These are phyloP conservation scores for Lycophotia porphyrea DNA, from an alignment of 2,888 invertebrate species.

Conservation along the genomic window DNA sequence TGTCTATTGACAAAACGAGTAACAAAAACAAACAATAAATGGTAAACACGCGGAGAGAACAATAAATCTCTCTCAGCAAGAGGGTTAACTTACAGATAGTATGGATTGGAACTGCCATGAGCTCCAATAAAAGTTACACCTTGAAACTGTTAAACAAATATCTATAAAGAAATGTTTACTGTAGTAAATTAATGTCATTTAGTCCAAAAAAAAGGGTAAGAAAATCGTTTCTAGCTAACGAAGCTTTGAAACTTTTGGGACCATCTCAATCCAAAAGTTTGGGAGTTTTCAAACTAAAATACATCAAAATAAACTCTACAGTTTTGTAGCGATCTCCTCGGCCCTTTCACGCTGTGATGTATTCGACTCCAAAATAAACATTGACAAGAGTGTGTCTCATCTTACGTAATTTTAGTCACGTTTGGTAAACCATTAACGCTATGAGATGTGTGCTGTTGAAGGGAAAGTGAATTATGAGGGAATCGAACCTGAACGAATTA, in stretches of 20 bases:
- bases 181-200: conserved; percentile 1
- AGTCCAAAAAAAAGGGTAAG: not conserved
- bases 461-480: conserved; percentile 27
- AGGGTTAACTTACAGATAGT: conserved; percentile 46
- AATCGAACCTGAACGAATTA: conserved; percentile 10
- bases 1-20: conserved; percentile 80
- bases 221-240: conserved; percentile 9
- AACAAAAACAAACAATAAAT: conserved; percentile 80
- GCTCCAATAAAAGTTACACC: conserved; percentile 9
- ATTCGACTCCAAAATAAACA: conserved; percentile 67
- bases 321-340: conserved; percentile 46
- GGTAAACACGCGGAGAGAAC: conserved; percentile 71
- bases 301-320: conserved; percentile 44
- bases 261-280: conserved; percentile 11
- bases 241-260: conserved; percentile 24
- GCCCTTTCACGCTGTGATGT: conserved; percentile 41
- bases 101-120: conserved; percentile 15
- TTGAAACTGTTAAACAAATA: conserved; percentile 8
- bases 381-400: conserved; percentile 70
- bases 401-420: conserved; percentile 71
- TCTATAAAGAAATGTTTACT: conserved; percentile 11
- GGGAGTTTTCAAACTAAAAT: conserved; percentile 44
- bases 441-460: conserved; percentile 18
- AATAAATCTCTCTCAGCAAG: conserved; percentile 75
- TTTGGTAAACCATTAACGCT: conserved; percentile 64